These are phyloP conservation scores for Notarius quadriscutis DNA, from an alignment of 2,113 vertebrate species.

Conservation along the genomic window DNA sequence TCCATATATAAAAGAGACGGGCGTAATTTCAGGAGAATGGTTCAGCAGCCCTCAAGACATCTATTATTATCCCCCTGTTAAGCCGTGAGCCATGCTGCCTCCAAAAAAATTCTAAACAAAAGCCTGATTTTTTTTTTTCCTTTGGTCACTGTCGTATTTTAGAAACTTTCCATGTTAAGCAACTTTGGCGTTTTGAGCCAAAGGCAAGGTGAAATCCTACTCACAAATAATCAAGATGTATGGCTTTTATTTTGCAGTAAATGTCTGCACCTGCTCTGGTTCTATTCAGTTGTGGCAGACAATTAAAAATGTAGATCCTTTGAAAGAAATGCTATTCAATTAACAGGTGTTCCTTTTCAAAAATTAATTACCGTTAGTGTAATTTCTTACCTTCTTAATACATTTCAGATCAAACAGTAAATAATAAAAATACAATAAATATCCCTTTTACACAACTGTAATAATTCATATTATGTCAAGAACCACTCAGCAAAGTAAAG, in stretches of 20 bases:
- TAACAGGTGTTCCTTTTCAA: too few species aligned
- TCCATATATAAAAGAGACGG: conserved; percentile 44
- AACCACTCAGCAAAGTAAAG: too few species aligned
- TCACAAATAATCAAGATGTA: conserved; percentile 39
- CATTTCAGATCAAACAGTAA: too few species aligned
- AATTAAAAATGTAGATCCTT: neutral
- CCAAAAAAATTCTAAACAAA: conserved; percentile 51
- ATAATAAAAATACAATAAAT: too few species aligned
- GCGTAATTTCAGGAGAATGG: conserved; percentile 45
- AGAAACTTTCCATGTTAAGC: conserved; percentile 36
- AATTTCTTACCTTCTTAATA: too few species aligned
- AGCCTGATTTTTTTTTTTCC: conserved; percentile 34
- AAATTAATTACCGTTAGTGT: too few species aligned
- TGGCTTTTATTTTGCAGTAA: conserved; percentile 26
- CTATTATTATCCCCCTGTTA: conserved; percentile 47
- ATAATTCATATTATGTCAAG: too few species aligned
- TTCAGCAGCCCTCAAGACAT: conserved; percentile 48
- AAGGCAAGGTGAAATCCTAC: conserved; percentile 40
- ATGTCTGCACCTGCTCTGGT: conserved; percentile 9
- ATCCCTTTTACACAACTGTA: too few species aligned
- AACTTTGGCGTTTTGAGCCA: conserved; percentile 36
- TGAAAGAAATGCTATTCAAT: neutral
- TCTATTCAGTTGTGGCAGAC: neutral
- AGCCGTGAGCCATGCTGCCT: conserved; percentile 36
- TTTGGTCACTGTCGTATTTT: conserved; percentile 16